A percentile compares a stretch with the other conserved stretches of the same genome.
Evolutionary conservation across 2,113 vertebrate genomes (phyloP).

Genomic region (Ailuropoda melanoleuca): DNA sequence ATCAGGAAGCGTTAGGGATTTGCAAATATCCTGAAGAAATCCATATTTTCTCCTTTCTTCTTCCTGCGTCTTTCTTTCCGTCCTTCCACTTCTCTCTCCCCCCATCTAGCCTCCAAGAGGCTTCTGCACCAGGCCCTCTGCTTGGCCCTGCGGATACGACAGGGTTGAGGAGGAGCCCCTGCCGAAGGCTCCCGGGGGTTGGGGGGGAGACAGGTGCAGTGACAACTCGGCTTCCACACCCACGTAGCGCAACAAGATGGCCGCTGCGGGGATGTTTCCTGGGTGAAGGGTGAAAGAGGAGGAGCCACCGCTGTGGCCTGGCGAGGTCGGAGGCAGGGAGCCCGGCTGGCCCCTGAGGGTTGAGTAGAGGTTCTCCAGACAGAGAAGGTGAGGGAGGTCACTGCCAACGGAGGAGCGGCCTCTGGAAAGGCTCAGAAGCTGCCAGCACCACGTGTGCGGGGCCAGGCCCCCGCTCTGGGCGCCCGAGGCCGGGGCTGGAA

Average conservation of each 20-base stretch:
- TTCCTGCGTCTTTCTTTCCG: background rate
- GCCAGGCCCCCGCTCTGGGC: background rate
- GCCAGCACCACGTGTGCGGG: rapidly evolving
- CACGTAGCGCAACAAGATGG: background rate
- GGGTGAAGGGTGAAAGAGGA: background rate
- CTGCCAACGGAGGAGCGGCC: background rate
- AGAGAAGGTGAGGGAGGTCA: background rate
- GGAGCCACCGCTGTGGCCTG: background rate
- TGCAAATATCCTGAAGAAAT: background rate
- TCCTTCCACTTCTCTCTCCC: background rate
- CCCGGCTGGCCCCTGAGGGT: background rate
- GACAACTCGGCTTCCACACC: background rate
- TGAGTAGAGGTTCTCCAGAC: background rate
- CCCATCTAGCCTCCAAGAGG: background rate
- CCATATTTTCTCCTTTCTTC: background rate
- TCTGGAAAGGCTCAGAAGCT: background rate
- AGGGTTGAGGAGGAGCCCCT: background rate
- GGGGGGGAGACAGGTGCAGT: background rate
- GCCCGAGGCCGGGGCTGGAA: background rate
- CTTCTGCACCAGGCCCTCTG: background rate
- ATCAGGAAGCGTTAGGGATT: background rate
- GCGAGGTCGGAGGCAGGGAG: background rate
- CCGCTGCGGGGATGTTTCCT: background rate
- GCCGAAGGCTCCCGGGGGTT: rapidly evolving
- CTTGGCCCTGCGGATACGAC: background rate